Evolutionary conservation across 1,140 invertebrate species (phyloP).

Genomic region (Drosophila grimshawi): DNA sequence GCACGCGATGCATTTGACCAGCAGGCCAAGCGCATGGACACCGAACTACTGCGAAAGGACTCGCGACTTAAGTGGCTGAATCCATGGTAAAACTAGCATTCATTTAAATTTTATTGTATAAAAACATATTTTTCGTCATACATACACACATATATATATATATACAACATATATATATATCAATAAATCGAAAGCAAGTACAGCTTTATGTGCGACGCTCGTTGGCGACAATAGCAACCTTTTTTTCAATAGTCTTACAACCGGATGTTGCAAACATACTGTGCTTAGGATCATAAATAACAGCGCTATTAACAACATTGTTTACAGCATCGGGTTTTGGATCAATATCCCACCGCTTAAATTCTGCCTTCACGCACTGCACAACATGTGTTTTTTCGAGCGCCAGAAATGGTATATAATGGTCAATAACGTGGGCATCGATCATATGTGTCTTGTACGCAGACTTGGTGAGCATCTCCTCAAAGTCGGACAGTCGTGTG

Average conservation of each 20-base stretch:
- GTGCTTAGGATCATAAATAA: conserved; percentile 78
- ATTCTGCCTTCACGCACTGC: conserved; percentile 89
- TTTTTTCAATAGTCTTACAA: conserved; percentile 87
- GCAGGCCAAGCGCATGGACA: conserved; percentile 88
- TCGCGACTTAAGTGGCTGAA: conserved; percentile 89
- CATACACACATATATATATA: conserved; percentile 17
- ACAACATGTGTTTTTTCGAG: conserved; percentile 93
- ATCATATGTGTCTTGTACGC: conserved; percentile 93
- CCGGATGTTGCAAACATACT: conserved; percentile 86
- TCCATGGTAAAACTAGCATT: conserved; percentile 64
- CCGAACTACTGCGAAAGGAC: conserved; percentile 88
- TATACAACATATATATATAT: neutral
- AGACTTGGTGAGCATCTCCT: conserved; percentile 88
- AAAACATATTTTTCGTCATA: neutral
- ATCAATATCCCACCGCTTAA: conserved; percentile 81
- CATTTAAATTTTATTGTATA: neutral
- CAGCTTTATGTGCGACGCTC: neutral
- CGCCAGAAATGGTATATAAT: conserved; percentile 97
- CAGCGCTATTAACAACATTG: conserved; percentile 78
- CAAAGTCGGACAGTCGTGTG: conserved; percentile 90
- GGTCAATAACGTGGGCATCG: conserved; percentile 93
- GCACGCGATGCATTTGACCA: conserved; percentile 87
- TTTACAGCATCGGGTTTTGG: conserved; percentile 85
- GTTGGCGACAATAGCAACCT: conserved; percentile 84
- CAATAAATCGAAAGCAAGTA: neutral